Evolutionary conservation across 2,113 vertebrate genomes (phyloP).

Genomic region (Galeopterus variegatus): DNA sequence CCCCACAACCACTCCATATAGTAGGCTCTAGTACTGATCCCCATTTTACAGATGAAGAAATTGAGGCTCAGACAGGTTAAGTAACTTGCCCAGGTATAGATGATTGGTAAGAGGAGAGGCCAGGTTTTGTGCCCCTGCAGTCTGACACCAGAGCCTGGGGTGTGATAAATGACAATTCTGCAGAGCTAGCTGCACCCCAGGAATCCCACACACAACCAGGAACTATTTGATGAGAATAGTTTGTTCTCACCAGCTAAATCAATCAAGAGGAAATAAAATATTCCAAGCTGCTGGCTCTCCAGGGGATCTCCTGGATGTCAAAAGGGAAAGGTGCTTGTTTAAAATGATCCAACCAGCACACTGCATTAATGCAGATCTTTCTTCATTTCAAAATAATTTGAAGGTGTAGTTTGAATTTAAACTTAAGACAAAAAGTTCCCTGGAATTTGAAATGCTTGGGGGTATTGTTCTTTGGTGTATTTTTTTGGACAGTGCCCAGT

Average conservation of each 20-base stretch:
- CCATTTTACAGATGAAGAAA: neutral
- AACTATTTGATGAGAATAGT: neutral
- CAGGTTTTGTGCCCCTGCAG: neutral
- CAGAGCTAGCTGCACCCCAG: neutral
- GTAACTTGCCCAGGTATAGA: neutral
- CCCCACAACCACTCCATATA: neutral
- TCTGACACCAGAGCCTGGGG: rapidly evolving
- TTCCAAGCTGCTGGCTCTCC: neutral
- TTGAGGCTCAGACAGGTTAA: neutral
- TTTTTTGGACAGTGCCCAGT: neutral
- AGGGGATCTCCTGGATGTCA: neutral
- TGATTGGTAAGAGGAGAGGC: neutral
- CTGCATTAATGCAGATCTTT: neutral
- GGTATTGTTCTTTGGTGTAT: neutral
- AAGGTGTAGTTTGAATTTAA: neutral
- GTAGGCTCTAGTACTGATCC: neutral
- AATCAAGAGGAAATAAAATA: neutral
- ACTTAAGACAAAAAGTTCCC: neutral
- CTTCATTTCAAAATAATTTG: neutral
- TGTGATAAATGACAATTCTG: too few species aligned
- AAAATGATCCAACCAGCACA: neutral
- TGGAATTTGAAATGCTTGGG: neutral
- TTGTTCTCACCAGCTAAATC: neutral
- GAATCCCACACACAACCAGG: neutral
- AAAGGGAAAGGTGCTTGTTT: neutral